A percentile compares a stretch with the other conserved stretches of the same genome.
Conservation (phyloP, 2,888 invertebrate genomes). For the Drosophila meridiana region DNA sequence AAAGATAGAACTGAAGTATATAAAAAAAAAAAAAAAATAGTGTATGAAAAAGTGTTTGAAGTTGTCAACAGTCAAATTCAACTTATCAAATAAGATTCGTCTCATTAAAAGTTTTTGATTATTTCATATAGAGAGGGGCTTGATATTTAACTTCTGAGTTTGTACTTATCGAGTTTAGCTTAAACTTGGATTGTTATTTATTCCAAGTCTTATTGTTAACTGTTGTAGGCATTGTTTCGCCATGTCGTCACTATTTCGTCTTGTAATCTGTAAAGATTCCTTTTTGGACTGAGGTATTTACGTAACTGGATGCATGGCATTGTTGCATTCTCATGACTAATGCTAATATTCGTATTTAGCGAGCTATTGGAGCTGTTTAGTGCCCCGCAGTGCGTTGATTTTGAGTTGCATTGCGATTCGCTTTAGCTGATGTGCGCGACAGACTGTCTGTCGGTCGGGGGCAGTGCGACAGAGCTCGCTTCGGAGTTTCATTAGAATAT, state of each 20-base stretch:
- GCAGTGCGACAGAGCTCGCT: conserved; percentile 2
- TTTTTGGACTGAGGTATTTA: conserved; percentile 4
- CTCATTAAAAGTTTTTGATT: too few species aligned
- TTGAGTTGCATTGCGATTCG: conserved; percentile 15
- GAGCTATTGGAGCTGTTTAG: conserved; percentile 24
- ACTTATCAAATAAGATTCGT: not conserved
- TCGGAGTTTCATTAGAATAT: conserved; percentile 34
- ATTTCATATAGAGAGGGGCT: too few species aligned
- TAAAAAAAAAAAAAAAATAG: too few species aligned
- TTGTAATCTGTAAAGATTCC: not conserved
- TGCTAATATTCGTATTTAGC: conserved; percentile 49
- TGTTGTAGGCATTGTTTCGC: not conserved
- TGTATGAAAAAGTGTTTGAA: too few species aligned
- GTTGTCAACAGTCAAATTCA: not conserved
- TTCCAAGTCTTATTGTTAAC: not conserved
- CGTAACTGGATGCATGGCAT: conserved; percentile 31
- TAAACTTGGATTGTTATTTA: not conserved
- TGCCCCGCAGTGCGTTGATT: conserved; percentile 11
- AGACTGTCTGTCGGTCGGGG: conserved; percentile 15
- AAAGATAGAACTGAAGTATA: not conserved
- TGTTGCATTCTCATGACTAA: conserved; percentile 46
- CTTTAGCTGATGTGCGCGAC: conserved; percentile 37
- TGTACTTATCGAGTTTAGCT: too few species aligned
- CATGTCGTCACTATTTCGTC: not conserved
- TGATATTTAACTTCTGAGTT: too few species aligned